Conservation (phyloP, 2,797 vertebrate species). For the Notolabrus celidotus region DNA sequence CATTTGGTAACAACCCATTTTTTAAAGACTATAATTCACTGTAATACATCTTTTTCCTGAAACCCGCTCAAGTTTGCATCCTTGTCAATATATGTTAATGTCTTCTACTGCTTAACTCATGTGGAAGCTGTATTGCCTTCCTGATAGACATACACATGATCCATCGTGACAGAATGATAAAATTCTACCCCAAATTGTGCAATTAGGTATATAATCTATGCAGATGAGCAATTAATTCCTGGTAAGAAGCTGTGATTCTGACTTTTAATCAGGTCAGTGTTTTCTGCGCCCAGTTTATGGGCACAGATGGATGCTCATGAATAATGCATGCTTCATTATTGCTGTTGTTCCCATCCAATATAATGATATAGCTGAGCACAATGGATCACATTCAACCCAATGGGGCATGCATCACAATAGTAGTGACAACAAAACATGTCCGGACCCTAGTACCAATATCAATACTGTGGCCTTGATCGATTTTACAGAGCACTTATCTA, state of each 20-base stretch:
- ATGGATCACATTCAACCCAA: slow-evolving; percentile 56
- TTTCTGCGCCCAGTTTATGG: slow-evolving; percentile 69
- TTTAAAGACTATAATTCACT: too few species aligned
- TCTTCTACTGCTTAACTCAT: slow-evolving; percentile 67
- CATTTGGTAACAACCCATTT: too few species aligned
- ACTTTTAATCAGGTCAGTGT: slow-evolving; percentile 76
- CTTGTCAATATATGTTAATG: slow-evolving; percentile 75
- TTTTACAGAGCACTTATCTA: slow-evolving; percentile 11
- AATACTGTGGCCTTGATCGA: slow-evolving; percentile 17
- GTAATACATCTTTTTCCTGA: too few species aligned
- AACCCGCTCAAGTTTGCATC: too few species aligned
- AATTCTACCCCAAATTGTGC: slow-evolving; percentile 66
- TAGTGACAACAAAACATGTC: slow-evolving; percentile 26
- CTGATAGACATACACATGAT: slow-evolving; percentile 78
- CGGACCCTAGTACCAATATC: slow-evolving; percentile 18
- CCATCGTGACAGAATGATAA: slow-evolving; percentile 84
- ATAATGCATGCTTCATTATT: slow-evolving; percentile 68
- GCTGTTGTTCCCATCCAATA: slow-evolving; percentile 48
- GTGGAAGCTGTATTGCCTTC: slow-evolving; percentile 66
- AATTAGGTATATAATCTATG: slow-evolving; percentile 80
- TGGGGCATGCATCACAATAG: slow-evolving; percentile 38
- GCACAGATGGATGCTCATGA: slow-evolving; percentile 57
- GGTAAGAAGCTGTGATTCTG: slow-evolving; percentile 66
- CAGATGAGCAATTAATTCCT: slow-evolving; percentile 77
- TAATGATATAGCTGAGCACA: slow-evolving; percentile 57